Evolutionary conservation across 1,140 invertebrate genomes (phyloP).

Genomic region (Popillia japonica): DNA sequence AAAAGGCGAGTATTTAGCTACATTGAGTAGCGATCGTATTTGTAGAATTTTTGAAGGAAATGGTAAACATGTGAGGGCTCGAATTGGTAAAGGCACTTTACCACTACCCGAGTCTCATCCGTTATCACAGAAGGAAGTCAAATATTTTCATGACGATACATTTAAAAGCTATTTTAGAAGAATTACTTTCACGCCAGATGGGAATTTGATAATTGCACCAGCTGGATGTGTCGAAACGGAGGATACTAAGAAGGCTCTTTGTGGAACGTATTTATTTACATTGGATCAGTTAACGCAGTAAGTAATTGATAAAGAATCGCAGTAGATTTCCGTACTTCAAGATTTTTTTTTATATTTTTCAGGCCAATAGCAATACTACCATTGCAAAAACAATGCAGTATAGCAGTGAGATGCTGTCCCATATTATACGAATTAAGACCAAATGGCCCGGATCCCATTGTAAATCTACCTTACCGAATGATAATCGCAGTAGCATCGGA

Average conservation of each 20-base stretch:
- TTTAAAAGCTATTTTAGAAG: slow-evolving; percentile 92
- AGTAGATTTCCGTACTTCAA: not conserved
- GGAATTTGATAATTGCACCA: slow-evolving; percentile 85
- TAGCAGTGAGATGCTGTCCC: slow-evolving; percentile 85
- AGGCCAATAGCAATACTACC: slow-evolving; percentile 86
- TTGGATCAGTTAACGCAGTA: slow-evolving; percentile 77
- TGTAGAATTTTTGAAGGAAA: slow-evolving; percentile 75
- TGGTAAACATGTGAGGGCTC: slow-evolving; percentile 75
- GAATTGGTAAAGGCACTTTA: slow-evolving; percentile 74
- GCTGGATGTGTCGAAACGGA: slow-evolving; percentile 77
- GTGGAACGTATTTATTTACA: slow-evolving; percentile 85
- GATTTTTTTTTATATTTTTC: slow-evolving; percentile 52
- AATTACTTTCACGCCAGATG: slow-evolving; percentile 88
- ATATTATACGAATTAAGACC: slow-evolving; percentile 73
- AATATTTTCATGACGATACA: slow-evolving; percentile 93
- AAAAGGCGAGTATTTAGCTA: slow-evolving; percentile 57
- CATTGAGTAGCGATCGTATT: slow-evolving; percentile 61
- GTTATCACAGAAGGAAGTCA: slow-evolving; percentile 69
- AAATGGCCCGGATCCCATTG: slow-evolving; percentile 65
- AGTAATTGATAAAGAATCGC: slow-evolving; percentile 49
- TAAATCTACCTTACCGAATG: slow-evolving; percentile 81
- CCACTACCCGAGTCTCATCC: slow-evolving; percentile 69
- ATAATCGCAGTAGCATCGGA: slow-evolving; percentile 91
- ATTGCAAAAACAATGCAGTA: slow-evolving; percentile 77
- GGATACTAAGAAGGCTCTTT: slow-evolving; percentile 68